Evolutionary conservation across 30 jellyfish, hydroid and myxozoan genomes (phyloP), one percentile per base, ranked within the genome.

Genomic region (Chironex yamaguchii): DNA sequence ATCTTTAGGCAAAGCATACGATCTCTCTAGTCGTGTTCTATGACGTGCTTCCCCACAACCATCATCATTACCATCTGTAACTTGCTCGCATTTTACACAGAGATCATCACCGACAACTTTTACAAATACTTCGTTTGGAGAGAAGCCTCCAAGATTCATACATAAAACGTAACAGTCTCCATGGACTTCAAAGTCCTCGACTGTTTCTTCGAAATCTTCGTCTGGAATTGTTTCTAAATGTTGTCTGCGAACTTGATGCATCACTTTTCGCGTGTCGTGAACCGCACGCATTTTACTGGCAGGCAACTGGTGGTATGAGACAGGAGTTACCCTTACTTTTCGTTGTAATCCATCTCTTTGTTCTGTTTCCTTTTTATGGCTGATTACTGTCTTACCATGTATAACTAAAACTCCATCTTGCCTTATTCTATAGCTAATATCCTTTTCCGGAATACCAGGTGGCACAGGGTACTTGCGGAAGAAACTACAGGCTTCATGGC

Each of bases 381-480:
- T 27, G 12, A 58, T 9, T 54, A 13, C 71, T 3, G 79, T 79
- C 1, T 82, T 87, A 28, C 97, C 97, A 23, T 89, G 75, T 14
- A 91, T 91, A 22, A 83, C 77, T 29, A 91, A 67, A 3, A 91
- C 66, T 2, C 98, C 98, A 58, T 91, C 94, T 12, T 64, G 49
- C 49, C 72, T 91, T 52, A 85, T 91, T 24, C 76, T 76, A 50
- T 85, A 91, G 17, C 91, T 42, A 14, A 91, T 85, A 63, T 91
- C 96, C 2, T 74, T 31, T 49, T 75, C 49, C 51, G 62, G 75
- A 30, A 84, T 76, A 2, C 98, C 98, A 25, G 77, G 96, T 17
- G 98, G 98, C 13, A 91, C 84, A 27, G 98, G 98, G 63, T 81
- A 91, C 28, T 84, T 85, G 31, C 98, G 94, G 54, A 82, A 91